Evolutionary conservation across 2,797 vertebrate genomes (phyloP).

Genomic region (Urosaurus nigricauda): DNA sequence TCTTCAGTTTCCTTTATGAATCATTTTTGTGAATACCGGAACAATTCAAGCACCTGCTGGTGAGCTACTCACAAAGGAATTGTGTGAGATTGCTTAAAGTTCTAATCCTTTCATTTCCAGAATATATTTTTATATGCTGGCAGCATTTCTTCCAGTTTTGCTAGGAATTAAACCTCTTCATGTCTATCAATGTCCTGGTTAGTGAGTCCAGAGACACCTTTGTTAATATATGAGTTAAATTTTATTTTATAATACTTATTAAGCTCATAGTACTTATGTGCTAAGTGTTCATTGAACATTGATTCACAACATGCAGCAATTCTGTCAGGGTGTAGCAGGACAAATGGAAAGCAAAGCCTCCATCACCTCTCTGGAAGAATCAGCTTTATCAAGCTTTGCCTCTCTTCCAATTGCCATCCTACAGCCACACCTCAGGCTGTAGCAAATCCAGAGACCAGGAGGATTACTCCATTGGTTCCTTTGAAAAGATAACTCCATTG

Average conservation of each 20-base stretch:
- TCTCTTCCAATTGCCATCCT: neutral
- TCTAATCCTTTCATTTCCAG: neutral
- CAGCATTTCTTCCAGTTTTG: neutral
- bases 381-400: neutral
- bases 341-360: neutral
- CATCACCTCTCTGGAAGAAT: neutral
- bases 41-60: neutral
- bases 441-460: neutral
- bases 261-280: neutral
- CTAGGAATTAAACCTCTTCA: neutral
- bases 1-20: neutral
- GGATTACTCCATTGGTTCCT: neutral
- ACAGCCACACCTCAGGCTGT: neutral
- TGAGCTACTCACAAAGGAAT: neutral
- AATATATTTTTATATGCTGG: too few relatives aligned
- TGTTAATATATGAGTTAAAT: neutral
- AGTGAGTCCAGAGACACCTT: neutral
- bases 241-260: neutral
- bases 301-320: neutral
- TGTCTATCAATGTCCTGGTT: neutral
- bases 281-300: neutral
- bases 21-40: neutral
- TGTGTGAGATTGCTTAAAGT: neutral
- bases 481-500: neutral
- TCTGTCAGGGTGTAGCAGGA: neutral